phyloP scores from a whole-genome alignment of 23 tunicate species.

The Diplosoma virens region DNA sequence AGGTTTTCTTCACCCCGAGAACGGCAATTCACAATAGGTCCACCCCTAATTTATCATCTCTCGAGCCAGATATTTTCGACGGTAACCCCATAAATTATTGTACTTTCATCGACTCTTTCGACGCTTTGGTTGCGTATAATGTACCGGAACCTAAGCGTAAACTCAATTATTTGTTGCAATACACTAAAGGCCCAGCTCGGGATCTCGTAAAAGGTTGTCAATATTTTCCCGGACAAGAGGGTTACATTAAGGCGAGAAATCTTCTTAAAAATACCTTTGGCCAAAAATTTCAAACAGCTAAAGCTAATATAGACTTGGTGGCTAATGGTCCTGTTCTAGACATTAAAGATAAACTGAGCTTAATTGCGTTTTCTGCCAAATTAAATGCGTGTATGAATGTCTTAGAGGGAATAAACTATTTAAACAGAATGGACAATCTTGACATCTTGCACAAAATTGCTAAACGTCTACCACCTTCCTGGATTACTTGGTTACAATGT shows the following conservation, averaged over 20 bases:
- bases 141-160: conserved; percentile 29
- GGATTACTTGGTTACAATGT: background rate
- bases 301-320: conserved; percentile 6
- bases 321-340: background rate
- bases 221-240: conserved; percentile 1
- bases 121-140: background rate
- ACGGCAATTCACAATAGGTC: too few species aligned
- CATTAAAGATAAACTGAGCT: background rate
- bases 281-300: conserved; percentile 29
- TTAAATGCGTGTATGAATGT: background rate
- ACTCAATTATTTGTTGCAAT: conserved; percentile 15
- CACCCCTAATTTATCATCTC: too few species aligned
- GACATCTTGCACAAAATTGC: background rate
- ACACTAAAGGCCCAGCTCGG: conserved; percentile 19
- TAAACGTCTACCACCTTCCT: background rate
- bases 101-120: conserved; percentile 5
- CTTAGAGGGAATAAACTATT: background rate
- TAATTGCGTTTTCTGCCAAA: background rate
- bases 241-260: background rate
- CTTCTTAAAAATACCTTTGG: conserved; percentile 16
- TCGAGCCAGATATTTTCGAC: conserved; percentile 10
- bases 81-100: conserved; percentile 1
- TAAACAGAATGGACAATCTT: conserved; percentile 5
- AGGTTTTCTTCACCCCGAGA: too few species aligned
- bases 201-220: conserved; percentile 25